phyloP scores from a whole-genome alignment of 2,113 vertebrate species.

The Stomatorhinus ivindoensis region DNA sequence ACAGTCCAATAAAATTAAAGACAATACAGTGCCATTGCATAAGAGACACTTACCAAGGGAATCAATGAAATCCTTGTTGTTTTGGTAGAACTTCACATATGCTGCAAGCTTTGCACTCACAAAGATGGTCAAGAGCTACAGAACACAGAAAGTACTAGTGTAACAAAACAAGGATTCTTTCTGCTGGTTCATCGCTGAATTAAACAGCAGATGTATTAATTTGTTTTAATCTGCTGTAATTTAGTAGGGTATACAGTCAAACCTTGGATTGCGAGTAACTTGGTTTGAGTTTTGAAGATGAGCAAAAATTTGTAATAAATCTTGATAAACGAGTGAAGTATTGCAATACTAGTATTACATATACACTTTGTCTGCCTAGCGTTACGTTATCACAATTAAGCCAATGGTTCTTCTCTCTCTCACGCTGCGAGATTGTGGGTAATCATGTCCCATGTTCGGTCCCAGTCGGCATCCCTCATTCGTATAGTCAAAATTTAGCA shows the following conservation, averaged over 20 bases:
- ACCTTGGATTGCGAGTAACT: too few relatives aligned
- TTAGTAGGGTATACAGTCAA: not conserved
- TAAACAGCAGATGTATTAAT: not conserved
- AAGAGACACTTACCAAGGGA: slow-evolving; percentile 79
- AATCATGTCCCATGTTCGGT: too few relatives aligned
- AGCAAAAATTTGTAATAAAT: too few relatives aligned
- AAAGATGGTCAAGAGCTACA: slow-evolving; percentile 94
- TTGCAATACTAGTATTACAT: too few relatives aligned
- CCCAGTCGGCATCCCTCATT: too few relatives aligned
- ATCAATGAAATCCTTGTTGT: slow-evolving; percentile 98
- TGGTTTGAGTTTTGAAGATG: too few relatives aligned
- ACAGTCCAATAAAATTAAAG: not conserved
- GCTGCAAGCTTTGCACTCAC: slow-evolving; percentile 88
- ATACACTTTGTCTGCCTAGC: too few relatives aligned
- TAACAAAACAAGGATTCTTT: not conserved
- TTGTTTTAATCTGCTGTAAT: not conserved
- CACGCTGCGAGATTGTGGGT: too few relatives aligned
- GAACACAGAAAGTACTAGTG: slow-evolving; percentile 33
- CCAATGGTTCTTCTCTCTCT: too few relatives aligned
- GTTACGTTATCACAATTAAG: too few relatives aligned
- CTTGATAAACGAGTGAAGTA: too few relatives aligned
- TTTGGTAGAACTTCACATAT: slow-evolving; percentile 97
- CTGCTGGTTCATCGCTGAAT: not conserved
- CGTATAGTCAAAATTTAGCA: too few relatives aligned
- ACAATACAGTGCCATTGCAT: not conserved